phyloP scores from a whole-genome alignment of 2,888 invertebrate genomes.

The Stenodera caucasica region DNA sequence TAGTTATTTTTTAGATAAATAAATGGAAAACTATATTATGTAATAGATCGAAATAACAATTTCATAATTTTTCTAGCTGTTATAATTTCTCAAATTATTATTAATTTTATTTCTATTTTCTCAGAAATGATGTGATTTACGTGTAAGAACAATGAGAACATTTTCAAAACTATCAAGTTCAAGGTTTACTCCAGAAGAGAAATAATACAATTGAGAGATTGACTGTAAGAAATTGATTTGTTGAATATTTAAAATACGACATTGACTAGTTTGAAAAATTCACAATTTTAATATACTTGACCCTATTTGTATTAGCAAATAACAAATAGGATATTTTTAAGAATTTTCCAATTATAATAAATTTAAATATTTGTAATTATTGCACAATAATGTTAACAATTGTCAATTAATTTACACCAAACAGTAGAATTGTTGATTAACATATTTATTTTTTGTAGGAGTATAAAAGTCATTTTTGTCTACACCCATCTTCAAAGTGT shows the following conservation, averaged over 20 bases:
- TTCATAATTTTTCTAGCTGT: background rate
- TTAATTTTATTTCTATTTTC: background rate
- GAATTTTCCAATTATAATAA: background rate
- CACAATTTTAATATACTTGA: background rate
- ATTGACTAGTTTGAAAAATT: background rate
- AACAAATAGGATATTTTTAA: background rate
- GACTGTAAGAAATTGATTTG: background rate
- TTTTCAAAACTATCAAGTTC: conserved; percentile 1
- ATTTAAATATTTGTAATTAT: background rate
- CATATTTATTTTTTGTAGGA: no score
- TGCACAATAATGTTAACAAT: background rate
- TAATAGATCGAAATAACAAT: background rate
- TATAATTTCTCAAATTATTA: background rate
- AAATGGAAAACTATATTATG: background rate
- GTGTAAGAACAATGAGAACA: background rate
- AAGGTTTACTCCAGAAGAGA: background rate
- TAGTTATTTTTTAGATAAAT: background rate
- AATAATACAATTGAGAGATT: background rate
- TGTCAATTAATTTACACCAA: no score
- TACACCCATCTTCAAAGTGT: no score
- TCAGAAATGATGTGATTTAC: background rate
- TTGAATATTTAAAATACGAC: no score
- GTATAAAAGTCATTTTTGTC: no score
- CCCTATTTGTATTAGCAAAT: background rate
- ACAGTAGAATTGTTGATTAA: no score